Evolutionary conservation across 2,888 invertebrate species (phyloP), one percentile per base, ranked within the genome.

Genomic region (Drosophila parthenogenetica): DNA sequence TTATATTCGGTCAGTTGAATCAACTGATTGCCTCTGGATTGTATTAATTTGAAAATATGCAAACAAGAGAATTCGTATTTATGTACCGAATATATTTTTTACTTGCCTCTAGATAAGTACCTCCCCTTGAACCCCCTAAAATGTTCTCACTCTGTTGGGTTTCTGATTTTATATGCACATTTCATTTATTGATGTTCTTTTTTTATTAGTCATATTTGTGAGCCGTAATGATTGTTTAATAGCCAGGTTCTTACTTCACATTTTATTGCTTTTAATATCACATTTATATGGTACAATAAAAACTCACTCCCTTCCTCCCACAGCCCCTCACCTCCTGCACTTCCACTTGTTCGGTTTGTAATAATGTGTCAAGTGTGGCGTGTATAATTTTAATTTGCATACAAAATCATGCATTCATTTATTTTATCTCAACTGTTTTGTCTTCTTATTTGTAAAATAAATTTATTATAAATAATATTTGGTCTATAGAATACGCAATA

Each of bases 181-280:
- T 40, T 25, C 55, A 60, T 66, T 63, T 75, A 75, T 67, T 67
- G 62, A 53, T 62, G 66, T 60, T 39, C 29, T 29, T 17, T 49
- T 19, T 57, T 73, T 77, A 85, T 73, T 63, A 64, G 72, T 58
- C 75, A 67, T 78, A 82, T 85, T 75, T 79, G 72, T 60, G 54
- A 54, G 72, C 49, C 63, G 65, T 80, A 80, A 82, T 82, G 80
- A 76, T 77, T 85, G 72, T 81, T 81, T 82, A 75, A 85, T 75
- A 80, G 78, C 72, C 69, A 51, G 50, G 53, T 67, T 72, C 73
- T 73, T 65, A 43, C 65, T 71, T 67, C 53, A 50, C 42, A 62
- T 77, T 84, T 81, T 77, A 81, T 77, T 66, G 67, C 74, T 69
- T 63, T 66, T 50, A 65, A 68, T 67, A 54, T 65, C 35, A 8